Base-by-base conservation (phyloP, 1,140 invertebrate species). In the Bombus waltoni region DNA sequence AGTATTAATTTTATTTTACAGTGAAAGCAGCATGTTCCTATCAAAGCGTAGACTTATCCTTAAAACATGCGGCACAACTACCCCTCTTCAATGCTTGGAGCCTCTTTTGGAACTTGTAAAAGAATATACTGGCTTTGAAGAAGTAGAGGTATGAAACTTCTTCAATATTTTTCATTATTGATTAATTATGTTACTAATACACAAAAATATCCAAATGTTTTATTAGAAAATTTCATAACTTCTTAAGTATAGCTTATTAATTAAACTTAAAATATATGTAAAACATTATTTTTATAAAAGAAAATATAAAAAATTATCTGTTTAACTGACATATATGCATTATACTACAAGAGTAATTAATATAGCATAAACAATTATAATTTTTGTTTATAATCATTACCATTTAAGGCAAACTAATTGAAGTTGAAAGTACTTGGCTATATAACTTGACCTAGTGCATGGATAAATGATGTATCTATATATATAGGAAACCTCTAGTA, bases 11-110 rank as follows among this genome's bases (percentile, higher is more conserved):
- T 62, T 87, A 57, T 87, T 91, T 93, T 93, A 96, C 96, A 99
- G 99, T 95, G 99, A 99, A 96, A 99, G 98, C 96, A 99, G 98
- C 94, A 98, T 99, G 98, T 99, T 99, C 96, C 97, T 99, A 74
- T 98, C 98, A 4, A 97, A 98, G 89, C 96, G 97, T 42, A 97
- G 99, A 40, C 98, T 99, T 95, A 99, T 99, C 91, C 95, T 99
- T 91, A 99, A 99, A 95, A 99, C 99, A 2, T 99, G 99, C 96
- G 99, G 99, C 32, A 99, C 98, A 1, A 99, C 99, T 32, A 99
- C 98, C 53, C 97, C 99, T n/a, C 96, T 99, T 73, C 96, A 98
- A 84, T 99, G 99, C 94, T 95, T 99, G 88, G 97, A 98, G 92
- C 96, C 97, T 5, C 96, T 99, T 83, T 95, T 99, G 80, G 94